These are phyloP conservation scores for Hoplodrina blanda DNA, from an alignment of 2,888 invertebrate species.

Conservation along the genomic window DNA sequence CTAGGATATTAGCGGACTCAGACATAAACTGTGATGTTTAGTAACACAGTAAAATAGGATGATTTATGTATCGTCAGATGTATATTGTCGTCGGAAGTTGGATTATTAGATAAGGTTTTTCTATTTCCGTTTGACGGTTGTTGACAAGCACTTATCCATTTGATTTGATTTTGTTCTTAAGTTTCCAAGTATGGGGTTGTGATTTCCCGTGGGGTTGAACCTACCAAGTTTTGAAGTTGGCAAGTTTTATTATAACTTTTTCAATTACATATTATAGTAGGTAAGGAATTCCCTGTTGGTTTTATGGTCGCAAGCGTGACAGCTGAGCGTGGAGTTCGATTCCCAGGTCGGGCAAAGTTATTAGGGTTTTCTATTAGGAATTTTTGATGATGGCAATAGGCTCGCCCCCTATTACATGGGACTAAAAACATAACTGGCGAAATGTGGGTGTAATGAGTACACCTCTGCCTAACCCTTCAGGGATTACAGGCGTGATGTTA, in stretches of 20 bases:
- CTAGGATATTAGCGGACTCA: slow-evolving; percentile 53
- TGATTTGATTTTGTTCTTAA: slow-evolving; percentile 18
- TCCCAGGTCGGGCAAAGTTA: too few relatives aligned
- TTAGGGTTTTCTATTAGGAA: too few relatives aligned
- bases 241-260: background rate
- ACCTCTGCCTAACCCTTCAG: too few relatives aligned
- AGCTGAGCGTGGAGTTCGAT: too few relatives aligned
- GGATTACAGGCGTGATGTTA: too few relatives aligned
- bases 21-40: slow-evolving; percentile 51
- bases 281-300: too few relatives aligned
- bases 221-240: background rate
- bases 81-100: slow-evolving; percentile 23
- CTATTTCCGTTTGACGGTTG: slow-evolving; percentile 32
- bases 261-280: too few relatives aligned
- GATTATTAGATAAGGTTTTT: slow-evolving; percentile 37
- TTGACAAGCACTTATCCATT: slow-evolving; percentile 25
- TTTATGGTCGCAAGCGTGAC: too few relatives aligned
- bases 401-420: too few relatives aligned
- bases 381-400: too few relatives aligned
- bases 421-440: too few relatives aligned
- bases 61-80: slow-evolving; percentile 47
- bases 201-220: background rate
- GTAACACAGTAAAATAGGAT: slow-evolving; percentile 51
- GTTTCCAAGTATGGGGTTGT: slow-evolving; percentile 2
- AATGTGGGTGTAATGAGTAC: too few relatives aligned